Evolutionary conservation across 2,797 vertebrate species (phyloP).

Genomic region (Caiman crocodilus): DNA sequence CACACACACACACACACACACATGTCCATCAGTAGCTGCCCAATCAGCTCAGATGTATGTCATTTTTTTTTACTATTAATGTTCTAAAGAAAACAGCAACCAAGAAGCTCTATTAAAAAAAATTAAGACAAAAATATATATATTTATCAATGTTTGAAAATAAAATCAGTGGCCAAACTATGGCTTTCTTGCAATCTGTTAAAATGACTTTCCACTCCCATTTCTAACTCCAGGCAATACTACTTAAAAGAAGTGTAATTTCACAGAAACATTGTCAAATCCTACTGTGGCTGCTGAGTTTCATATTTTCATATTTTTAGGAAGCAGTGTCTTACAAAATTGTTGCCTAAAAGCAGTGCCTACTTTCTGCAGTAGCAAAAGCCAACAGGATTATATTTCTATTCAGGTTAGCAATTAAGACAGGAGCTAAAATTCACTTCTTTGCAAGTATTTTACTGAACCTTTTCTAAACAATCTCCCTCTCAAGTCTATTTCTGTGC

Average conservation of each 20-base stretch:
- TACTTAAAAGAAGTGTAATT: neutral
- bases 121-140: neutral
- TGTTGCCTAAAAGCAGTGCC: neutral
- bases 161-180: neutral
- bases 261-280: neutral
- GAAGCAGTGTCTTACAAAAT: neutral
- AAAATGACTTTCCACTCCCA: neutral
- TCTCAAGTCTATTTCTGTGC: neutral
- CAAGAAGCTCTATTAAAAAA: neutral
- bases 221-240: neutral
- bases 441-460: neutral
- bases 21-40: neutral
- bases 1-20: neutral
- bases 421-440: neutral
- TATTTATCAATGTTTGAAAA: conserved; percentile 27
- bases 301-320: neutral
- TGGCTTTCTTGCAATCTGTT: neutral
- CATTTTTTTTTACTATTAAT: conserved; percentile 55
- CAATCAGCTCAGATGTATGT: conserved; percentile 42
- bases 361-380: conserved; percentile 15
- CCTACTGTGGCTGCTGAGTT: neutral
- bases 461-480: neutral
- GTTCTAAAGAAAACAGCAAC: conserved; percentile 50
- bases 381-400: neutral
- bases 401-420: neutral